Evolutionary conservation across 2,888 invertebrate genomes (phyloP).

Genomic region (Myathropa florea): DNA sequence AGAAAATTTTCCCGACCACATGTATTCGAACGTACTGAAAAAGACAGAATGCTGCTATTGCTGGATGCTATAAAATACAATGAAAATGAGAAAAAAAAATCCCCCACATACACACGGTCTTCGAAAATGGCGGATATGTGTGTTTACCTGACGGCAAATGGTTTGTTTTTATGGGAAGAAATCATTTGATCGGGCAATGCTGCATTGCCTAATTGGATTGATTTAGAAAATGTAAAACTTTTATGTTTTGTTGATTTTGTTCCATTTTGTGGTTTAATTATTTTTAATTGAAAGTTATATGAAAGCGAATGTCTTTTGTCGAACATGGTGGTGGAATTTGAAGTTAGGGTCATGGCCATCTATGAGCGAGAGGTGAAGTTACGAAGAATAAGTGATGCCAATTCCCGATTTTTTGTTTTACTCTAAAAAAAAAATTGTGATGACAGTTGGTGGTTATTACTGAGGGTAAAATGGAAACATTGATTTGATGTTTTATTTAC

Average conservation of each 20-base stretch:
- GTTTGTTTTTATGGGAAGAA: conserved; percentile 12
- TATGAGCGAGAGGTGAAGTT: not conserved
- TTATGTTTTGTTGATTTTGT: not conserved
- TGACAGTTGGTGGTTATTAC: no score
- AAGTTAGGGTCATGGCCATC: not conserved
- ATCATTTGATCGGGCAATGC: not conserved
- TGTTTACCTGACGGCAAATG: conserved; percentile 30
- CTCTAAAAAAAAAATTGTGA: no score
- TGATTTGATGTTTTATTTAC: no score
- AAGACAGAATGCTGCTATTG: conserved; percentile 59
- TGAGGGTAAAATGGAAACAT: no score
- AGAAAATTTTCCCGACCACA: conserved; percentile 68
- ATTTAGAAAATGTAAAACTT: not conserved
- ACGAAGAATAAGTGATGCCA: not conserved
- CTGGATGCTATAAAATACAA: conserved; percentile 53
- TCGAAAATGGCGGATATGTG: conserved; percentile 58
- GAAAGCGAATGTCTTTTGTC: not conserved
- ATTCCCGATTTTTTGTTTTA: not conserved
- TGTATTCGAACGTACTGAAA: conserved; percentile 65
- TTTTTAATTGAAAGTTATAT: not conserved
- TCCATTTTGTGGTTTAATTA: not conserved
- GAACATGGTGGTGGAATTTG: not conserved
- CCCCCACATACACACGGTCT: not conserved
- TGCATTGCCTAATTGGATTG: not conserved
- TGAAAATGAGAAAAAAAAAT: conserved; percentile 10